These are phyloP conservation scores for Lithobius niger DNA, from an alignment of 1,140 invertebrate species.

Conservation along the genomic window DNA sequence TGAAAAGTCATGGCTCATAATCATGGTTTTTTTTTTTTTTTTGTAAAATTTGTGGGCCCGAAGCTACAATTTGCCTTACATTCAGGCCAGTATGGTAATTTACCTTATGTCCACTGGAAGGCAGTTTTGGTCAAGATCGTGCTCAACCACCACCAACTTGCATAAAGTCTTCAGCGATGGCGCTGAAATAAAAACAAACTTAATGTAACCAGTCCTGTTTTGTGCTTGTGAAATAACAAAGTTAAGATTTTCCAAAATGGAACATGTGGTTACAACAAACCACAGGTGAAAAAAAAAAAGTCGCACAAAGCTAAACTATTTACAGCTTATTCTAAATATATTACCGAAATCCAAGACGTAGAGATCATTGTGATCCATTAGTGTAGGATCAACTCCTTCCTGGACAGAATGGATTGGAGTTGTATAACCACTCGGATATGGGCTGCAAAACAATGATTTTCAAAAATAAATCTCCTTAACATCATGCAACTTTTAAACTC, in stretches of 20 bases:
- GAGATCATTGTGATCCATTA: constrained; percentile 62
- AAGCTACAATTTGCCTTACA: background rate
- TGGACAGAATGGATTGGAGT: constrained; percentile 15
- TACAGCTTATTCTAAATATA: no score
- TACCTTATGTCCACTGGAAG: constrained; percentile 49
- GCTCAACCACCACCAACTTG: constrained; percentile 44
- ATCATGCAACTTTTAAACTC: background rate
- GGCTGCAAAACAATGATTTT: constrained; percentile 24
- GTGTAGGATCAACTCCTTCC: constrained; percentile 19
- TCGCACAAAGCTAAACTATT: no score
- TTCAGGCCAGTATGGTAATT: background rate
- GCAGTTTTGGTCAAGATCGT: constrained; percentile 44
- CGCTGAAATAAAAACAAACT: constrained; percentile 28
- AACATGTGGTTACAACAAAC: no score
- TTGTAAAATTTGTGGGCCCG: background rate
- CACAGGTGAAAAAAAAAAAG: no score
- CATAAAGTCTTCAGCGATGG: constrained; percentile 53
- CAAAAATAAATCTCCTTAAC: constrained; percentile 18
- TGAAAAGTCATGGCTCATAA: background rate
- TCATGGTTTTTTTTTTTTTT: background rate
- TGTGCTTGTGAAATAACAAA: no score
- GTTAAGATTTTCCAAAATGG: no score
- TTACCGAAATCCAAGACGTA: constrained; percentile 56
- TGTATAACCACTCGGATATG: constrained; percentile 17
- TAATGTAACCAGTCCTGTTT: no score